Percentiles rank a stretch among this genome's conserved stretches.
Conservation (phyloP, 64 coral and sea anemone species). For the Anthopleura sola region DNA sequence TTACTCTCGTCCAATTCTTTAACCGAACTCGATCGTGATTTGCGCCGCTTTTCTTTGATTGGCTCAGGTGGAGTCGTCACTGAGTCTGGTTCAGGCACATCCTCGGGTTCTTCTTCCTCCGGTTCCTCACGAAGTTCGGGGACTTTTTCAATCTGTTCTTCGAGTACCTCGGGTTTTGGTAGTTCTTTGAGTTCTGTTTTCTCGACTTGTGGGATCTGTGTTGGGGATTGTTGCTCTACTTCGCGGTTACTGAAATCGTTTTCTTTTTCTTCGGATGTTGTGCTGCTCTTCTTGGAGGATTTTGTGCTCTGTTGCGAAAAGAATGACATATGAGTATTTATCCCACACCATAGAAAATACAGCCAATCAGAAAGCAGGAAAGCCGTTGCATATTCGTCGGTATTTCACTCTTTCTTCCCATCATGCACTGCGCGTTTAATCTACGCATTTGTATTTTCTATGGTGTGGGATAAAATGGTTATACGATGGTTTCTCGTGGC, state of each 20-base stretch:
- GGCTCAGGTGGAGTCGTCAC: neutral
- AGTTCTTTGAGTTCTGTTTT: neutral
- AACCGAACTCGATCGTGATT: neutral
- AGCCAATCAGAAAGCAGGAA: too few relatives aligned
- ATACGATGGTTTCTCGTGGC: too few relatives aligned
- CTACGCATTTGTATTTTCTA: too few relatives aligned
- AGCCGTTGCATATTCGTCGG: too few relatives aligned
- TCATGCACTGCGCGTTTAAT: too few relatives aligned
- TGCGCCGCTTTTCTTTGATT: neutral
- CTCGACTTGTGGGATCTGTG: neutral
- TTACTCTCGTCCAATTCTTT: constrained; percentile 19
- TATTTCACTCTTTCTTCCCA: too few relatives aligned
- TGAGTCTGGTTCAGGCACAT: neutral
- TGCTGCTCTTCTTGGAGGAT: neutral
- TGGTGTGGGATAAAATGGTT: too few relatives aligned
- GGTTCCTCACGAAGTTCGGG: neutral
- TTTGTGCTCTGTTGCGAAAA: neutral
- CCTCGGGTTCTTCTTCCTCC: neutral
- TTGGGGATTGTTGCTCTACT: neutral
- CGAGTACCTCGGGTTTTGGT: neutral
- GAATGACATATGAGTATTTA: too few relatives aligned
- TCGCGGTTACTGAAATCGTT: neutral
- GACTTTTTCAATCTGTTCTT: constrained; percentile 12
- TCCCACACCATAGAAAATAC: neutral
- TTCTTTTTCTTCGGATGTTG: constrained; percentile 12